A percentile compares a stretch with the other conserved stretches of the same genome.
phyloP scores from a whole-genome alignment of 2,797 vertebrate genomes.

The Vireo griseus region DNA sequence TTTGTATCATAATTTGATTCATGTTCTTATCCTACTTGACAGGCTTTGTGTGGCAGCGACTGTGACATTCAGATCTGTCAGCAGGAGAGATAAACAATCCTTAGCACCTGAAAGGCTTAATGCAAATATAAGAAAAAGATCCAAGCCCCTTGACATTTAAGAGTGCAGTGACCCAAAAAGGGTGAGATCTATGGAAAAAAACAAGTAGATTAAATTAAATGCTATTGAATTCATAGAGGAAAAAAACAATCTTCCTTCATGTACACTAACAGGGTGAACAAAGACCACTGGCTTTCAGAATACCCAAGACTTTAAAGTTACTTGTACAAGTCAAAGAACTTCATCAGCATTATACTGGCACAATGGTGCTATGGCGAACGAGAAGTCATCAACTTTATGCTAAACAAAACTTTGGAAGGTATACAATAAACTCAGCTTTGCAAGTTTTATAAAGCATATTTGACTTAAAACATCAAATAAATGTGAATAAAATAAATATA shows the following conservation, averaged over 20 bases:
- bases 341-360: not conserved
- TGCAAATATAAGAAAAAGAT: not conserved
- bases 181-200: not conserved
- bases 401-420: not conserved
- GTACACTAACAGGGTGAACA: not conserved
- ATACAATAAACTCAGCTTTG: not conserved
- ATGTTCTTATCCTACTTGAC: constrained; percentile 1
- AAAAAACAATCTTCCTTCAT: not conserved
- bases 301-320: not conserved
- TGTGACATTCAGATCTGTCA: constrained; percentile 13
- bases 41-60: not conserved
- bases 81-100: constrained; percentile 19
- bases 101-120: constrained; percentile 23
- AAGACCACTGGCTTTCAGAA: not conserved
- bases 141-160: not conserved
- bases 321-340: not conserved
- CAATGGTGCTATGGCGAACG: not conserved
- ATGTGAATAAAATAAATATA: not conserved
- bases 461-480: not conserved
- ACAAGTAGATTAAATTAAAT: not conserved
- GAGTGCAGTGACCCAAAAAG: not conserved
- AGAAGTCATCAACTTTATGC: not conserved
- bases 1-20: constrained; percentile 20
- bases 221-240: not conserved
- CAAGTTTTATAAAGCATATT: not conserved